These are phyloP conservation scores for Manis crassicaudata DNA, from an alignment of 2,797 vertebrate genomes.

Conservation along the genomic window DNA sequence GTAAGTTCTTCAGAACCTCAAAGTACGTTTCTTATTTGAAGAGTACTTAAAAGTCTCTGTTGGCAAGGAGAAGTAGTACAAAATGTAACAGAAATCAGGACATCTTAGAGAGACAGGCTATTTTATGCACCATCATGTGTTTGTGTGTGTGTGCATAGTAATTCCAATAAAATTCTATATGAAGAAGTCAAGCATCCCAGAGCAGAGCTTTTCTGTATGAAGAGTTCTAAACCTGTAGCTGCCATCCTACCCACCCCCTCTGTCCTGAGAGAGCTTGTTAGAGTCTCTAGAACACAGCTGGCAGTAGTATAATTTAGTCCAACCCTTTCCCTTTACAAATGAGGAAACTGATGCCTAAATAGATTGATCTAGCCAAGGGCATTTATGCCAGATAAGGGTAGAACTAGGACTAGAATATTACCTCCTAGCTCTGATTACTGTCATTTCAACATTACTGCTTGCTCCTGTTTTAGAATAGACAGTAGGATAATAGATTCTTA, in stretches of 20 bases:
- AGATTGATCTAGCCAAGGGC: background rate
- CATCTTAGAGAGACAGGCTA: background rate
- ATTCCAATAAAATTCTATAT: background rate
- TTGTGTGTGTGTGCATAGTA: background rate
- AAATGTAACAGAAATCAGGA: background rate
- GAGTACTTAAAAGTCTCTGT: background rate
- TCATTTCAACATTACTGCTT: background rate
- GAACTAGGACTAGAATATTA: background rate
- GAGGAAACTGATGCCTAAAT: background rate
- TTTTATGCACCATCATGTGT: background rate
- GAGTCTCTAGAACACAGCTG: background rate
- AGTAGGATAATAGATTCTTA: background rate
- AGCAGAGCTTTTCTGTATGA: background rate
- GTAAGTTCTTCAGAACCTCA: conserved; percentile 25
- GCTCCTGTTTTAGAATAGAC: background rate
- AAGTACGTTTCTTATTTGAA: background rate
- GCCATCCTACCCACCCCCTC: background rate
- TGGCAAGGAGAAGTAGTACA: background rate
- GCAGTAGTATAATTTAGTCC: background rate
- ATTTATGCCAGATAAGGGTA: background rate
- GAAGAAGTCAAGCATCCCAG: background rate
- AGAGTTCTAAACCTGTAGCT: background rate
- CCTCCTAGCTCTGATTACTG: background rate
- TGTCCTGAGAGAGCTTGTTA: background rate
- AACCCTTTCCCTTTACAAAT: background rate